A percentile compares a stretch with the other conserved stretches of the same genome.
Conservation (phyloP, 1,140 invertebrate genomes). For the Copidosoma floridanum region DNA sequence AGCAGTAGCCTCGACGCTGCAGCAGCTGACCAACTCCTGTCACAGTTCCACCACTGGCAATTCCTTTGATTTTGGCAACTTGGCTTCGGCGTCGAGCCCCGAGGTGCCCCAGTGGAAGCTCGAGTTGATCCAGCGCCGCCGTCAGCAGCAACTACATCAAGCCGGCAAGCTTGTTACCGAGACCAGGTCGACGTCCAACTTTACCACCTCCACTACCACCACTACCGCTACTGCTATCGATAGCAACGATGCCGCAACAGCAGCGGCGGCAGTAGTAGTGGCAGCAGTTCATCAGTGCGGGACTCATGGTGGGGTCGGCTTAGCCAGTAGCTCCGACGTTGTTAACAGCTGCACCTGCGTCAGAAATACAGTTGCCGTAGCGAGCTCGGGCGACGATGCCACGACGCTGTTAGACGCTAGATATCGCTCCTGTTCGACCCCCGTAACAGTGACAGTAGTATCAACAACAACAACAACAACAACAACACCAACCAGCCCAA, state of each 20-base stretch:
- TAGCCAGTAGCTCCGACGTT: conserved; percentile 30
- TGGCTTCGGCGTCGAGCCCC: conserved; percentile 13
- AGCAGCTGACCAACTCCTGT: too few species aligned
- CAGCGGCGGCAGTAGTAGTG: not conserved
- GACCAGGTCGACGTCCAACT: conserved; percentile 45
- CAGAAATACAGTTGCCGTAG: not conserved
- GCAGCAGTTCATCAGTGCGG: not conserved
- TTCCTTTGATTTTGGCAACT: not conserved
- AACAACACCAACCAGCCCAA: conserved; percentile 22
- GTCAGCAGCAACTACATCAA: conserved; percentile 42
- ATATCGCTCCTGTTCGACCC: too few species aligned
- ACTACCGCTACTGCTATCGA: conserved; percentile 30
- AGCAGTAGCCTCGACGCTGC: not conserved
- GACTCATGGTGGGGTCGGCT: not conserved
- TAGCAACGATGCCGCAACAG: conserved; percentile 21
- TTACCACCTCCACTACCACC: not conserved
- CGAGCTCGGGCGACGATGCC: conserved; percentile 13
- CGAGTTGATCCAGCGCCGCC: conserved; percentile 68
- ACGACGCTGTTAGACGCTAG: conserved; percentile 24
- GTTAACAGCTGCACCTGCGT: conserved; percentile 16
- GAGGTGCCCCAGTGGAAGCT: conserved; percentile 68
- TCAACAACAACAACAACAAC: too few species aligned
- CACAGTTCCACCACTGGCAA: too few species aligned
- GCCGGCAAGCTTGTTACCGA: too few species aligned
- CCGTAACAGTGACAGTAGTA: too few species aligned